Evolutionary conservation across 1,140 invertebrate species (phyloP).

Genomic region (Euschistus heros): DNA sequence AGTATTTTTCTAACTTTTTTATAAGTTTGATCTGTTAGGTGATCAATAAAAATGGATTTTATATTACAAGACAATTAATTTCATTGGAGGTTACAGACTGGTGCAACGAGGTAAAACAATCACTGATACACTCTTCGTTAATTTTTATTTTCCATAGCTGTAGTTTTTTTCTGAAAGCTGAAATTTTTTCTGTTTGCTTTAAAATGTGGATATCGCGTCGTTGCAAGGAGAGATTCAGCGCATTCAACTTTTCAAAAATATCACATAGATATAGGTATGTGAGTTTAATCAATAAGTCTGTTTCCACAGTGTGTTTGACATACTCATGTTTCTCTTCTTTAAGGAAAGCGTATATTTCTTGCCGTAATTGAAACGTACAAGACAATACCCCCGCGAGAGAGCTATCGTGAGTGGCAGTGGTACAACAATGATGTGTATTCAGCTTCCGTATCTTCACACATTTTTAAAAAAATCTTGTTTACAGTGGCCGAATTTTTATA

Average conservation of each 20-base stretch:
- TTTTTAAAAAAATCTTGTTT: neutral
- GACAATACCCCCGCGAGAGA: neutral
- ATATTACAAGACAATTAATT: too few species aligned
- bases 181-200: conserved; percentile 10
- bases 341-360: conserved; percentile 8
- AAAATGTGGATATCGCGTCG: conserved; percentile 8
- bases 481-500: conserved; percentile 4
- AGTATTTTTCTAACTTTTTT: too few species aligned
- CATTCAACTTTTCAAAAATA: conserved; percentile 10
- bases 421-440: conserved; percentile 18
- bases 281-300: conserved; percentile 4
- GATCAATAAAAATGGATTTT: too few species aligned
- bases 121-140: neutral
- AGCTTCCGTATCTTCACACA: conserved; percentile 14
- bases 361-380: too few species aligned
- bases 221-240: conserved; percentile 3
- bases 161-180: conserved; percentile 25
- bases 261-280: conserved; percentile 5
- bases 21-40: too few species aligned
- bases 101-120: neutral
- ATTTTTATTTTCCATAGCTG: conserved; percentile 5
- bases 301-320: conserved; percentile 4
- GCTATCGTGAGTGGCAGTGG: conserved; percentile 11
- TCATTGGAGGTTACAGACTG: too few species aligned
- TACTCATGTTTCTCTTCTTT: neutral